These are phyloP conservation scores for Lithosia quadra DNA, from an alignment of 2,888 invertebrate species.

Conservation along the genomic window DNA sequence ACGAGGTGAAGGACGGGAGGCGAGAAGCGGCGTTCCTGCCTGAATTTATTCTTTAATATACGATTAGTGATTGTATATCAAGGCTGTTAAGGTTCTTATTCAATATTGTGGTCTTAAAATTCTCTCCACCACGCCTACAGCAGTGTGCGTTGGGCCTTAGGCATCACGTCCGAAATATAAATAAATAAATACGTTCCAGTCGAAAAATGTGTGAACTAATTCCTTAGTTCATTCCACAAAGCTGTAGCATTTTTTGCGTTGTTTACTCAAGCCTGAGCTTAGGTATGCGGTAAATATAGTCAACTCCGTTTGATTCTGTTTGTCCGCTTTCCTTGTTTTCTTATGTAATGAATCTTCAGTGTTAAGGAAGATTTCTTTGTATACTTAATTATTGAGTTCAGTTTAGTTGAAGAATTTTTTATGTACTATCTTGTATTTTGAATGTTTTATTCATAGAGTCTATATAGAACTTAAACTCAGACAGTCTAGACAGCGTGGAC, in stretches of 20 bases:
- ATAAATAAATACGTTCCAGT: neutral
- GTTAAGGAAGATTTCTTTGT: neutral
- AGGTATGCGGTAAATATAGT: slow-evolving; percentile 16
- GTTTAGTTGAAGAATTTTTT: neutral
- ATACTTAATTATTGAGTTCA: neutral
- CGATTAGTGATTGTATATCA: no score
- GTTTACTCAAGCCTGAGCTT: neutral
- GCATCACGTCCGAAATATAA: neutral
- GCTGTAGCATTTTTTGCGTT: neutral
- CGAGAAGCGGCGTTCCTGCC: no score
- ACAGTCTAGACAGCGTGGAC: neutral
- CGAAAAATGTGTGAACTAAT: slow-evolving; percentile 1
- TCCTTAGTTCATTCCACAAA: neutral
- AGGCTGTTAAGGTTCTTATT: no score
- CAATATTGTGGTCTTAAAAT: no score
- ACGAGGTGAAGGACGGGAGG: no score
- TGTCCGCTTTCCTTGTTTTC: slow-evolving; percentile 1
- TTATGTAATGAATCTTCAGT: neutral
- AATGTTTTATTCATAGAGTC: neutral
- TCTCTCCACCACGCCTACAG: no score
- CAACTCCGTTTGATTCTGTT: slow-evolving; percentile 14
- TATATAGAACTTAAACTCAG: neutral
- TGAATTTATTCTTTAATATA: no score
- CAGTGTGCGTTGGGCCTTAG: no score
- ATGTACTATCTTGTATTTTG: neutral